Conservation (phyloP, 1,140 invertebrate species). For the Battus philenor region DNA sequence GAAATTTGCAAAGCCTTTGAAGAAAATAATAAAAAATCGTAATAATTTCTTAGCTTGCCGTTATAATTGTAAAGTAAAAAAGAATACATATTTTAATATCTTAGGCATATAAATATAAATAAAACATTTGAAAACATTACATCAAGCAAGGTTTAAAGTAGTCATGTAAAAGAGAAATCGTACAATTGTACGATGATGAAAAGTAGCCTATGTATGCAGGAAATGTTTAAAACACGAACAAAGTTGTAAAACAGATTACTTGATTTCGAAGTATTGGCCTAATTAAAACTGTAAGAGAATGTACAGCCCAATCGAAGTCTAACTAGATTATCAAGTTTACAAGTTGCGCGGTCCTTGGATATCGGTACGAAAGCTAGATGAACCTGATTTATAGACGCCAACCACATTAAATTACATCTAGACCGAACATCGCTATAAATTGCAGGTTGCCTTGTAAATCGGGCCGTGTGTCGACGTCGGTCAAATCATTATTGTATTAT, state of each 20-base stretch:
- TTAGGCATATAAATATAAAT: no score
- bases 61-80: no score
- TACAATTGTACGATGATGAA: no score
- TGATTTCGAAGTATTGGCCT: constrained; percentile 17
- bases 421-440: constrained; percentile 72
- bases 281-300: constrained; percentile 37
- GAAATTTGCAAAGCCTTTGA: no score
- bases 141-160: no score
- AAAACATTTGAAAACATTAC: no score
- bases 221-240: neutral
- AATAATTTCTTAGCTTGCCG: no score
- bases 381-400: constrained; percentile 65
- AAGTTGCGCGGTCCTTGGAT: constrained; percentile 43
- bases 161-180: no score
- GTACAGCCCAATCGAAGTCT: constrained; percentile 24
- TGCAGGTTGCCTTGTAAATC: constrained; percentile 68
- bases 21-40: no score
- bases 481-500: no score
- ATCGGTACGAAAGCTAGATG: constrained; percentile 56
- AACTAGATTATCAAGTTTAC: constrained; percentile 36
- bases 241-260: constrained; percentile 5
- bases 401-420: constrained; percentile 74
- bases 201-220: no score
- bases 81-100: no score
- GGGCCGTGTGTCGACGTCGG: constrained; percentile 57